A percentile compares a stretch with the other conserved stretches of the same genome.
phyloP scores from a whole-genome alignment of 2,888 invertebrate genomes.

The Hecatera dysodea region DNA sequence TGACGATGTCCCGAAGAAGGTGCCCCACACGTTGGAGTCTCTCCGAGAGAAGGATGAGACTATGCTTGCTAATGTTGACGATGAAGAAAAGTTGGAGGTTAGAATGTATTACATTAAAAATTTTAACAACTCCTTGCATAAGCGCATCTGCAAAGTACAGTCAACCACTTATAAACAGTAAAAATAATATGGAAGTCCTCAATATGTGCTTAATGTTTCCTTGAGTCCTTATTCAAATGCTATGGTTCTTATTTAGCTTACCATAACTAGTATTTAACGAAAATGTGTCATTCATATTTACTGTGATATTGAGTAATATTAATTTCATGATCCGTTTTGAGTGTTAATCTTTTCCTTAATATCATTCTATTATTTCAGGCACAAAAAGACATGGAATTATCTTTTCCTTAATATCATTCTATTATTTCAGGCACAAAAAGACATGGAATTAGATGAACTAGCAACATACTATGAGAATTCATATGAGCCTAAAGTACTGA shows the following conservation, averaged over 20 bases:
- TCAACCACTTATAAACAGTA: too few species aligned
- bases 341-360: background rate
- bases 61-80: constrained; percentile 93
- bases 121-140: too few species aligned
- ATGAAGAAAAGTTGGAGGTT: constrained; percentile 94
- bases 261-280: background rate
- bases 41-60: constrained; percentile 98
- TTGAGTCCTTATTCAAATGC: background rate
- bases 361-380: constrained; percentile 74
- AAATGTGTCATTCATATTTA: background rate
- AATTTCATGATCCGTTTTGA: too few species aligned
- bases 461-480: constrained; percentile 95
- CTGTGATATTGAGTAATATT: background rate
- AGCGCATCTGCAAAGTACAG: too few species aligned
- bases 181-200: background rate
- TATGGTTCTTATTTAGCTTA: background rate
- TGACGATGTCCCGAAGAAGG: constrained; percentile 86
- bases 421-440: constrained; percentile 90
- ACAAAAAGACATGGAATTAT: constrained; percentile 93
- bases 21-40: constrained; percentile 98
- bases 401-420: background rate
- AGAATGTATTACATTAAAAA: constrained; percentile 60
- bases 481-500: constrained; percentile 98
- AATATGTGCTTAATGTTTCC: background rate
- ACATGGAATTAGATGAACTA: constrained; percentile 96